phyloP scores from a whole-genome alignment of 2,797 vertebrate species.

The Rallus crepitans region DNA sequence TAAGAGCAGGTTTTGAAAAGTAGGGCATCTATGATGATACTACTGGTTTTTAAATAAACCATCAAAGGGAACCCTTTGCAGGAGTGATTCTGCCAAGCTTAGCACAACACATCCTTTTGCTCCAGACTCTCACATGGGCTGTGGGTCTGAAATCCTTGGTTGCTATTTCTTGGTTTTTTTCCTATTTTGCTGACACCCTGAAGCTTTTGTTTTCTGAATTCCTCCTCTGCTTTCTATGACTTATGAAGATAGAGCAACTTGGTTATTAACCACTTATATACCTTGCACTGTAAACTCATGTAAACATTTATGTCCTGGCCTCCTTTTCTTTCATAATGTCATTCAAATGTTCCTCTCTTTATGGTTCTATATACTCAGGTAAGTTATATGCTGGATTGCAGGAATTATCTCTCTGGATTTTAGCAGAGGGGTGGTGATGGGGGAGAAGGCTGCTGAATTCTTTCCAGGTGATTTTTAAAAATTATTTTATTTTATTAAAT shows the following conservation, averaged over 20 bases:
- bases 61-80: constrained; percentile 26
- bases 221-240: not conserved
- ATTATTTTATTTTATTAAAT: not conserved
- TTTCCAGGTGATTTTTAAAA: no score
- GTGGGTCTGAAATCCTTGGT: constrained; percentile 6
- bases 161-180: not conserved
- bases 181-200: constrained; percentile 12
- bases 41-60: constrained; percentile 19
- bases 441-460: not conserved
- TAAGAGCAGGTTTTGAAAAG: not conserved
- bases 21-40: not conserved
- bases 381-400: not conserved
- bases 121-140: not conserved
- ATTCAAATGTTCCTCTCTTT: not conserved
- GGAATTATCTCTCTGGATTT: not conserved
- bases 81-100: not conserved
- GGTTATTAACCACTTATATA: not conserved
- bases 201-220: constrained; percentile 29
- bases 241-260: not conserved
- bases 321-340: not conserved
- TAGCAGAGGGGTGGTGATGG: not conserved
- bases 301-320: not conserved
- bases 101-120: not conserved
- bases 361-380: not conserved
- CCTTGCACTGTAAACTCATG: not conserved